Conservation (phyloP, 1,140 invertebrate species). For the Philotrypesis tridentata region DNA sequence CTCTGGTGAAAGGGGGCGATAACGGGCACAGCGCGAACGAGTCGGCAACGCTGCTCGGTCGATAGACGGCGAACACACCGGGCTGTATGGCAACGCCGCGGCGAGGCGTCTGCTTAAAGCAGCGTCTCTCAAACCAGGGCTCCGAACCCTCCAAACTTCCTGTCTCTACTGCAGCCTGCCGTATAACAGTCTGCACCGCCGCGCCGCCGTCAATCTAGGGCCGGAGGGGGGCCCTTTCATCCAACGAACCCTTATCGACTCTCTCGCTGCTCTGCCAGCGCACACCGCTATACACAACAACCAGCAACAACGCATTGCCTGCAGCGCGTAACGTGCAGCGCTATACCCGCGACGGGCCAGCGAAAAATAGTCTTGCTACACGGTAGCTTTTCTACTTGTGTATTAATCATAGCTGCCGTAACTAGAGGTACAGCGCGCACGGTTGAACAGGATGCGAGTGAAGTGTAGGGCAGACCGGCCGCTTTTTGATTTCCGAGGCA, state of each 20-base stretch:
- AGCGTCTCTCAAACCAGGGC: conserved; percentile 65
- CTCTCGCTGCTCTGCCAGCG: neutral
- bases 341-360: neutral
- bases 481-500: neutral
- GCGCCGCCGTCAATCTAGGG: too few species aligned
- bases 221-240: neutral
- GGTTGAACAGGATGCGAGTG: too few species aligned
- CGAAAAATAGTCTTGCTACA: too few species aligned
- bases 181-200: too few species aligned
- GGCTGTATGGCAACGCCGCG: conserved; percentile 66
- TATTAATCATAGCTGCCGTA: too few species aligned
- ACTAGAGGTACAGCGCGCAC: too few species aligned
- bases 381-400: too few species aligned
- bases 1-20: conserved; percentile 65
- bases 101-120: conserved; percentile 71
- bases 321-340: too few species aligned
- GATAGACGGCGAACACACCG: conserved; percentile 68
- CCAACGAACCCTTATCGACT: conserved; percentile 24
- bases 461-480: too few species aligned
- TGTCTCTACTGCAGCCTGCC: too few species aligned
- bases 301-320: too few species aligned
- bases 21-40: conserved; percentile 63
- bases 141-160: neutral
- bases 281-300: too few species aligned
- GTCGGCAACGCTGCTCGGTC: conserved; percentile 70